Conservation (phyloP, 1,140 invertebrate species). For the Drosophila busckii region DNA sequence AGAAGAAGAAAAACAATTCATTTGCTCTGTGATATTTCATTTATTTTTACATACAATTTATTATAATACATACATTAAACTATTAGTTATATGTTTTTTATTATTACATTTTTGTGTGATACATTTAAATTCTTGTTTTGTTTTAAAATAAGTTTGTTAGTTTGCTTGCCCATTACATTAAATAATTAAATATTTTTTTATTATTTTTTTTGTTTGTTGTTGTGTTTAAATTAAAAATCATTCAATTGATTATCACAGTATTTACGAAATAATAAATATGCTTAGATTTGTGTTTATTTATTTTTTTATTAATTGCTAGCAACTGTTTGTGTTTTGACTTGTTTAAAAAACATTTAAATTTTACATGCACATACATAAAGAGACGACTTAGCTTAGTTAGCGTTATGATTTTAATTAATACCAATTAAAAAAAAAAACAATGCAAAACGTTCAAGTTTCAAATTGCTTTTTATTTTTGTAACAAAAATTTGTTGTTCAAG, state of each 20-base stretch:
- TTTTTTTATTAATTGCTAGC: conserved; percentile 48
- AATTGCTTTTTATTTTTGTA: conserved; percentile 16
- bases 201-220: conserved; percentile 19
- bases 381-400: conserved; percentile 11
- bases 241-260: conserved; percentile 78
- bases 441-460: neutral
- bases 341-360: conserved; percentile 31
- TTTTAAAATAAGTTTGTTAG: conserved; percentile 32
- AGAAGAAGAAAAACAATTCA: neutral
- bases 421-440: conserved; percentile 4
- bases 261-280: conserved; percentile 74
- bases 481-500: conserved; percentile 44
- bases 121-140: conserved; percentile 24
- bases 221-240: conserved; percentile 68
- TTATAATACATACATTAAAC: no score
- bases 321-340: conserved; percentile 53
- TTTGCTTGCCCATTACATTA: conserved; percentile 60
- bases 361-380: conserved; percentile 7
- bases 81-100: conserved; percentile 2
- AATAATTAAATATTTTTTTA: conserved; percentile 23
- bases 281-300: conserved; percentile 23
- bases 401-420: conserved; percentile 52
- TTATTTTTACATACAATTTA: no score
- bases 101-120: conserved; percentile 34
- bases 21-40: conserved; percentile 2